Percentiles rank a stretch among this genome's conserved stretches.
These are phyloP conservation scores for Lacanobia oleracea DNA, from an alignment of 2,888 invertebrate species.

Conservation along the genomic window DNA sequence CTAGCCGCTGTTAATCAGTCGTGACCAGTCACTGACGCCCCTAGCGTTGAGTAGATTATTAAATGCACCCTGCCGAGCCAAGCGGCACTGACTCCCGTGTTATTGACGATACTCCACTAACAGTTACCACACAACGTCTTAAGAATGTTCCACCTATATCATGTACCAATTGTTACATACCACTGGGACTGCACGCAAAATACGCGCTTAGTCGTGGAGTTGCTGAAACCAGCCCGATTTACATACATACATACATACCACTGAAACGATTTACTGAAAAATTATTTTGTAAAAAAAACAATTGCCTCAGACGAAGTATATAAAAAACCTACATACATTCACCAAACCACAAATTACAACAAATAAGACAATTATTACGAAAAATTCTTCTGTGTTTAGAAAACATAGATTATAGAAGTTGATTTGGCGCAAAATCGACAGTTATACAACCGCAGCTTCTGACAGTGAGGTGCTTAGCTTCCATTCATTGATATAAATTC, in stretches of 20 bases:
- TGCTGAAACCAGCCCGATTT: no score
- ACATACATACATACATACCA: no score
- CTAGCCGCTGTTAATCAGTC: constrained; percentile 53
- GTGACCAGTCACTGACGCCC: constrained; percentile 68
- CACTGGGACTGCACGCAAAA: no score
- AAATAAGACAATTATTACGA: constrained; percentile 51
- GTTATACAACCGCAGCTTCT: constrained; percentile 70
- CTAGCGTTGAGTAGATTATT: constrained; percentile 80
- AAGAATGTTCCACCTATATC: constrained; percentile 11
- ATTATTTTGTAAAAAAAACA: not conserved
- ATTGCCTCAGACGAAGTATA: not conserved
- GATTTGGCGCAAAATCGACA: constrained; percentile 64
- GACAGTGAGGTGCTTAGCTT: constrained; percentile 67
- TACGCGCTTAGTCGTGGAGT: no score
- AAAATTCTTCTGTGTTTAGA: constrained; percentile 57
- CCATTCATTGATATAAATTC: constrained; percentile 82
- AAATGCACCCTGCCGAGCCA: constrained; percentile 84
- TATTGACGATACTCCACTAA: constrained; percentile 52
- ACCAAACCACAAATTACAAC: constrained; percentile 34
- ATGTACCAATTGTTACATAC: constrained; percentile 20
- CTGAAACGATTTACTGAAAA: constrained; percentile 4
- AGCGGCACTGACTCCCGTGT: constrained; percentile 55
- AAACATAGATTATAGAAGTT: constrained; percentile 75
- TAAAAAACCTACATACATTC: constrained; percentile 10
- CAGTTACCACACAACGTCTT: constrained; percentile 36